phyloP scores from a whole-genome alignment of 2,888 invertebrate genomes.

The Eremobia ochroleuca region DNA sequence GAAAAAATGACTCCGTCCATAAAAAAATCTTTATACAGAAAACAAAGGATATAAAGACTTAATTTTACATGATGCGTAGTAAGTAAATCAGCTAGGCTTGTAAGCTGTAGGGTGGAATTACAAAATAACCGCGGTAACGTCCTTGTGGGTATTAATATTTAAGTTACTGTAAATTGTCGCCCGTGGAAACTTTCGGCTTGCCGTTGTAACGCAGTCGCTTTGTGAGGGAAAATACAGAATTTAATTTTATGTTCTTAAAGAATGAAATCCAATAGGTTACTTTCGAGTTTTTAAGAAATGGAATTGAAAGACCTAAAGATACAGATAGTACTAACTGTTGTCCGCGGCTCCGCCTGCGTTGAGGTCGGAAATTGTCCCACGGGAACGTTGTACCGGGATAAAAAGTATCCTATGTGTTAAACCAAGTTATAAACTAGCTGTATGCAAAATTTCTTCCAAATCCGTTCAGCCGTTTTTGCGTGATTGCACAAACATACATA shows the following conservation, averaged over 20 bases:
- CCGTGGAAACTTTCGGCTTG: slow-evolving; percentile 9
- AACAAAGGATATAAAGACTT: background rate
- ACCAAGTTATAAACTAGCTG: no score
- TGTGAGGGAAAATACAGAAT: background rate
- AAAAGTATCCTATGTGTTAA: background rate
- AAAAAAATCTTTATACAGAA: background rate
- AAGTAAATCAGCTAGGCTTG: slow-evolving; percentile 6
- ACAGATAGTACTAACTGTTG: no score
- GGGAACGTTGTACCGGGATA: background rate
- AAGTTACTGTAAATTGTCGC: slow-evolving; percentile 34
- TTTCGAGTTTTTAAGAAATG: background rate
- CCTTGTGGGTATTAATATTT: slow-evolving; percentile 55
- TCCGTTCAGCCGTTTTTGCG: background rate
- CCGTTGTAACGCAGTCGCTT: background rate
- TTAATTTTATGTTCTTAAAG: background rate
- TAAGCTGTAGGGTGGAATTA: slow-evolving; percentile 10
- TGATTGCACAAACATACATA: no score
- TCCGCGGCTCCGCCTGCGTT: background rate
- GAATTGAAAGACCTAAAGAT: no score
- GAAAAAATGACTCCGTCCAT: no score
- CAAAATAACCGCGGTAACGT: slow-evolving; percentile 21
- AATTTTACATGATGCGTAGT: background rate
- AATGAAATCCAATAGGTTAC: background rate
- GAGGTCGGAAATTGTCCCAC: background rate
- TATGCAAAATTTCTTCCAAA: background rate